Evolutionary conservation across 2,888 invertebrate species (phyloP), one percentile per base, ranked within the genome.

Genomic region (Oscheius sp.): DNA sequence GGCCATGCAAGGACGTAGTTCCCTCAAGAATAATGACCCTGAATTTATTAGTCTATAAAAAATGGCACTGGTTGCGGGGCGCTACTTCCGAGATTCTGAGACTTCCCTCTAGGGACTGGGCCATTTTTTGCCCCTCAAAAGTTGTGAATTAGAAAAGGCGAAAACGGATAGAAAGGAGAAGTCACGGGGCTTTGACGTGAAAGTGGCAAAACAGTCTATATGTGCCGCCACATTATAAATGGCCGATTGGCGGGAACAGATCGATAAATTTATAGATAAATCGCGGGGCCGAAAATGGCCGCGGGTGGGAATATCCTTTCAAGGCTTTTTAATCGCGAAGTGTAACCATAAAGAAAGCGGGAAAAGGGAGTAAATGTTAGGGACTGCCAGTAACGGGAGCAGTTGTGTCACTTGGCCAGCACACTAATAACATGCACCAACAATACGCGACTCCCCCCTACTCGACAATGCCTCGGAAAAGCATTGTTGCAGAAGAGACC

Each of bases 401-500:
- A 7, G 27, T n/a, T 58, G 58, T 61, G 61, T 61, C 41, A 41
- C 41, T 41, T n/a, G 35, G 61, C 41, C 43, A 61, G 43, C 7
- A 43, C 41, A 61, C 52, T 66, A 66, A 66, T 66, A 66, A 66
- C 66, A 52, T 49, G 49, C 52, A 49, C 46, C 66, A 66, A 66
- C 66, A 66, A 66, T 66, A 66, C 52, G 66, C 27, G 52, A 21
- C 61, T 55, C 55, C 21, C n/a, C 21, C n/a, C 45, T 61, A 66
- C 35, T 52, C 66, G 52, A 66, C 66, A 64, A 46, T 52, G 49
- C 52, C 52, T 43, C 66, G 16, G 52, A 27, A 66, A 66, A 66
- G 66, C 66, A 52, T 66, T 66, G 66, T 66, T 66, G 66, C 52
- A 52, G 66, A 27, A n/a, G 61, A 25, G 18, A 13, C 35, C 52